Evolutionary conservation across 2,797 vertebrate genomes (phyloP), one percentile per base, ranked within the genome.

Genomic region (Falco naumanni): DNA sequence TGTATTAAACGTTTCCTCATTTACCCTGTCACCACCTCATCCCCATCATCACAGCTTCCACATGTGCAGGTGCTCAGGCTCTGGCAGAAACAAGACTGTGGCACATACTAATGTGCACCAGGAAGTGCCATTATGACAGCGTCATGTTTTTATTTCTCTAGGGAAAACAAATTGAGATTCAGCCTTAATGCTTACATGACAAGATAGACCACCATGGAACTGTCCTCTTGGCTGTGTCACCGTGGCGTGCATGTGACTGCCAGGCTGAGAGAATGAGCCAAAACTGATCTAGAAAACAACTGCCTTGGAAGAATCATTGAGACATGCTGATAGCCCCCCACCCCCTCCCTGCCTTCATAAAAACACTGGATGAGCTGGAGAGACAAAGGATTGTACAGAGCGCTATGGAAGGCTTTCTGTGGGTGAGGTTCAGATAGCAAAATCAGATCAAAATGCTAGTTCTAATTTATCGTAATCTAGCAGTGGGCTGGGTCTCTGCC

Each of bases 101-200:
- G 61, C 72, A 68, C 0, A 0, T 82, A 57, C 43, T 77, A 74
- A 74, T 53, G 43, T 61, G 70, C 53, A 13, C 85, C 92, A 95
- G 48, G 85, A 97, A 93, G 66, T 66, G 71, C 65, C 24, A 25
- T 92, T 90, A 81, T 92, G 94, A 91, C 77, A 76, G 65, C 51
- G n/a, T 90, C 91, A 90, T 13, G 16, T 79, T 76, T 92, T 83
- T 54, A 45, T 89, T 94, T 95, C 94, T 92, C 72, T 28, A 59
- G n/a, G 76, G 84, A 92, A 94, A 95, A 91, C 25, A 93, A 90
- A 76, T 5, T 66, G 39, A 94, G 95, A 88, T 85, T 91, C 81
- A 94, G 48, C 59, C 72, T 91, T 75, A 82, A 71, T 11, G 16
- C 63, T 95, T 93, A 76, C 26, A 39, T 84, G 79, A 89, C 64